Base-by-base conservation (phyloP, 2,797 vertebrate genomes). In the Cynopterus sphinx region DNA sequence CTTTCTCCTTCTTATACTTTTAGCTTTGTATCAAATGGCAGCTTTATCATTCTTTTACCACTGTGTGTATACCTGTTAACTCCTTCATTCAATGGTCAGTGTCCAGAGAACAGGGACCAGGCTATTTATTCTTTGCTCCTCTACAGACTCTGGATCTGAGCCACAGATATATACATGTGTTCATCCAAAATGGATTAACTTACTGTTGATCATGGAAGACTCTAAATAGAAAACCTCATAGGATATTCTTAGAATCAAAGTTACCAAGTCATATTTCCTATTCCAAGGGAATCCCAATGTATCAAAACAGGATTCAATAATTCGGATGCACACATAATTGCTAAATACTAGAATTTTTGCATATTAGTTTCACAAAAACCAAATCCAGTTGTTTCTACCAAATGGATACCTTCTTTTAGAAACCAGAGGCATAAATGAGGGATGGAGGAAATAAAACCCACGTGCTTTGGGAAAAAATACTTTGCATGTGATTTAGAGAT, bases 231-330 rank as follows among this genome's bases (percentile, higher is more conserved):
- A 31, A 36, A 36, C 57, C 81, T 94, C 39, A 68, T 15, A 51
- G 36, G 87, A 57, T 94, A 91, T 51, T 94, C 78, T 89, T 92
- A 77, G 83, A 77, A 68, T 57, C 51, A 73, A 79, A 89, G 59
- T 39, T 65, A 77, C 21, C 22, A 91, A 95, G 21, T 59, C 51
- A 2, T 57, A 33, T 78, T 73, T 71, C 73, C 55, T 86, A 78
- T 57, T 63, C 74, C 68, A 86, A 91, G 36, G 70, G 57, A 88
- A 73, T 83, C 39, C 36, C n/a, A 21, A 67, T 13, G 13, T 68
- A 57, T 59, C 55, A 57, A 89, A 79, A 77, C 16, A 57, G 10
- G 33, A 55, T 68, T 77, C 19, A 55, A 26, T 49, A 57, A 84
- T n/a, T 57, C 67, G 81, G 61, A 2, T 73, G 28, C 15, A 67